Percentiles rank a stretch among this genome's conserved stretches.
These are phyloP conservation scores for Adelosebastes latens DNA, from an alignment of 2,797 vertebrate species.

Conservation along the genomic window DNA sequence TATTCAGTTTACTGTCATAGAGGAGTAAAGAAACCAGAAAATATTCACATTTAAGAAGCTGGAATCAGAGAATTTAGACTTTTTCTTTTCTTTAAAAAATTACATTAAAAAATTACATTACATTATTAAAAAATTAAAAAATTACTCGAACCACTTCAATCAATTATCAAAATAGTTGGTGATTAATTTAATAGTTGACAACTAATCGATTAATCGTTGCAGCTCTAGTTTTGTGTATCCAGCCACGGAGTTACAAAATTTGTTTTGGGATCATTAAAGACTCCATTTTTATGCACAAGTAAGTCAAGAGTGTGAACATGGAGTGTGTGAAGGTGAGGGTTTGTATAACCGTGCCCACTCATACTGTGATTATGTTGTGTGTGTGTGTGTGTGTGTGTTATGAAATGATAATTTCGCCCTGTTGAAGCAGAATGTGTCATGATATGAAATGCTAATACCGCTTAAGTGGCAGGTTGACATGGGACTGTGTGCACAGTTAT, in stretches of 20 bases:
- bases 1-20: too few relatives aligned
- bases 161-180: too few relatives aligned
- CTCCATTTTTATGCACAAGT: neutral
- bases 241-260: neutral
- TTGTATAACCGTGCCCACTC: neutral
- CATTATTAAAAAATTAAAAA: too few relatives aligned
- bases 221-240: neutral
- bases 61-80: too few relatives aligned
- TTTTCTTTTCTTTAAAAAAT: too few relatives aligned
- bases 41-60: too few relatives aligned
- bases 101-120: too few relatives aligned
- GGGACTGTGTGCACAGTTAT: neutral
- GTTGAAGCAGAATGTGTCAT: neutral
- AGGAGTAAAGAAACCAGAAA: too few relatives aligned
- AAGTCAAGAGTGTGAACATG: neutral
- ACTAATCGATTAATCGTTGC: too few relatives aligned
- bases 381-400: neutral
- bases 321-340: neutral
- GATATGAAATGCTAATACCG: constrained; percentile 20
- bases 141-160: too few relatives aligned
- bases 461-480: constrained; percentile 6
- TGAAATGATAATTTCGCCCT: constrained; percentile 1
- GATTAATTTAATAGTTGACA: too few relatives aligned
- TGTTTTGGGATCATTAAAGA: neutral
- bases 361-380: neutral